Conservation (phyloP, 2,113 vertebrate genomes). For the Anguilla japonica region DNA sequence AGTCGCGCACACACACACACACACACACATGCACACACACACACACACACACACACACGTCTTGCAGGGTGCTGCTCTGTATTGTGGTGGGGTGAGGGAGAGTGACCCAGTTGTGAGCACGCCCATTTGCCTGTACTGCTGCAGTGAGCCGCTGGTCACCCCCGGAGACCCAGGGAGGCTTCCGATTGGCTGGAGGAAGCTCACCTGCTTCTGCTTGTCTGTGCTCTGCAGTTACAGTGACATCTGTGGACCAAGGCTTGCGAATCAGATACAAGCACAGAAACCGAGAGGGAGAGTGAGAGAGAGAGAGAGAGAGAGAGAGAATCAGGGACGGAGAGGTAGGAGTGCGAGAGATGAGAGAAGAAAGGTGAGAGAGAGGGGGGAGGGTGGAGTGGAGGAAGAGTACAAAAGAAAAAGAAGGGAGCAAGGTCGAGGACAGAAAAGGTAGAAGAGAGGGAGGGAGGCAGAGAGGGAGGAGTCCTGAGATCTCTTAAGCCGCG, state of each 20-base stretch:
- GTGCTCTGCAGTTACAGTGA: conserved; percentile 44
- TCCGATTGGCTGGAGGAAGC: conserved; percentile 43
- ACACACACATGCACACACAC: neutral
- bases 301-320: neutral
- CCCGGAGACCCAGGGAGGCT: conserved; percentile 36
- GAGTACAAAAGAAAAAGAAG: too few relatives aligned
- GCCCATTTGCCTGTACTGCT: conserved; percentile 49
- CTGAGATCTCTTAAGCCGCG: neutral
- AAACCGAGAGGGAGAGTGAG: conserved; percentile 10
- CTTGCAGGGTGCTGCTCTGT: neutral
- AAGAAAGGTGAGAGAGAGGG: neutral
- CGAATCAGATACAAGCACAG: conserved; percentile 37
- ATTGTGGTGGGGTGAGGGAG: conserved; percentile 46
- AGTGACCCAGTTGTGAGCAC: conserved; percentile 71
- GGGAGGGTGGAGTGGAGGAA: too few relatives aligned
- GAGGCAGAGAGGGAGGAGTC: conserved; percentile 6
- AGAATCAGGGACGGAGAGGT: neutral
- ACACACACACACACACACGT: too few relatives aligned
- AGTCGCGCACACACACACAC: neutral
- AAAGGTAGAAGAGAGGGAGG: conserved; percentile 1
- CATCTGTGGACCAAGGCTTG: conserved; percentile 39
- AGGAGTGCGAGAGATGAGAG: conserved; percentile 21
- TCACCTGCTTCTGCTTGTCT: conserved; percentile 44
- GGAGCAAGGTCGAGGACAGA: too few relatives aligned
- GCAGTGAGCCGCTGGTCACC: conserved; percentile 32